Evolutionary conservation across 2,888 invertebrate genomes (phyloP).

Genomic region (Amphipyra berbera): DNA sequence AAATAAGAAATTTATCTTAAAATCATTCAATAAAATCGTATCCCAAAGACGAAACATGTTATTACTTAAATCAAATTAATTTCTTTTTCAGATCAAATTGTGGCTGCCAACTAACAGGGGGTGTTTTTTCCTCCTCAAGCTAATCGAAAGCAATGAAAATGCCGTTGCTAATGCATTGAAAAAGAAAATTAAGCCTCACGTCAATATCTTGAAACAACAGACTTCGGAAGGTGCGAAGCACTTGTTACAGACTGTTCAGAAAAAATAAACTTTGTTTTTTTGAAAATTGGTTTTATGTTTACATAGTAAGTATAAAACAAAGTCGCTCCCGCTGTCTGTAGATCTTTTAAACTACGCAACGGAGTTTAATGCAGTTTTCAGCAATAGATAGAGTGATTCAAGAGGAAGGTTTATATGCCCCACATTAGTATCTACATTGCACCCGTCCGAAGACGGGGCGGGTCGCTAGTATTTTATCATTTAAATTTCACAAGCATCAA

Average conservation of each 20-base stretch:
- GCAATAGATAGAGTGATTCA: too few species aligned
- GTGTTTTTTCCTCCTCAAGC: conserved; percentile 92
- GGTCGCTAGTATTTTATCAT: too few species aligned
- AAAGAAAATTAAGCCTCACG: conserved; percentile 83
- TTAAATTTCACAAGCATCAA: not conserved
- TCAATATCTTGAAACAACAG: conserved; percentile 86
- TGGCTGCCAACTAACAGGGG: conserved; percentile 94
- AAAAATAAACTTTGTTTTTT: conserved; percentile 69
- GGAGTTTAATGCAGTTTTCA: too few species aligned
- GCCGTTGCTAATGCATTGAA: conserved; percentile 82
- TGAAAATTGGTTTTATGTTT: conserved; percentile 37
- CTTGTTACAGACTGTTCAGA: conserved; percentile 87
- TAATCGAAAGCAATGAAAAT: conserved; percentile 91
- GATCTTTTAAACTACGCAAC: too few species aligned
- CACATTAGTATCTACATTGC: too few species aligned
- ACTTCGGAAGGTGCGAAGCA: conserved; percentile 91
- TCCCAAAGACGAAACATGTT: too few species aligned
- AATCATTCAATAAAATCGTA: too few species aligned
- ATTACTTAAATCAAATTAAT: not conserved
- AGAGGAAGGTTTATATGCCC: too few species aligned
- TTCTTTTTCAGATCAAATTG: conserved; percentile 83
- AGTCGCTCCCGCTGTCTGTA: too few species aligned
- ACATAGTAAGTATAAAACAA: too few species aligned
- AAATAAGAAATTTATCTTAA: too few species aligned
- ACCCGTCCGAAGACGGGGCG: too few species aligned